phyloP scores from a whole-genome alignment of 2,797 vertebrate species.

The Yasuhikotakia modesta region DNA sequence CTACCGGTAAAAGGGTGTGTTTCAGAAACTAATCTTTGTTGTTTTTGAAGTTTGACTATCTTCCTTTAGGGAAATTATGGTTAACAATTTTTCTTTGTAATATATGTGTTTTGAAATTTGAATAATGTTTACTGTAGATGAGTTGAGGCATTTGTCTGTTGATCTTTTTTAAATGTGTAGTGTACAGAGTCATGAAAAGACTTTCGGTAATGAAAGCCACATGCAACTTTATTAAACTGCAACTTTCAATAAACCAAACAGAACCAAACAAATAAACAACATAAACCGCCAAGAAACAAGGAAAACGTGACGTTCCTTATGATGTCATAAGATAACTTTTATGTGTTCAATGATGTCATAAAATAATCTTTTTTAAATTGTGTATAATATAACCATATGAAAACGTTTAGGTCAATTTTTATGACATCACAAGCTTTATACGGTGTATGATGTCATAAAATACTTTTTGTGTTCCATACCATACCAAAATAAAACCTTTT shows the following conservation, averaged over 20 bases:
- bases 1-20: background rate
- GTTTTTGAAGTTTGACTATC: background rate
- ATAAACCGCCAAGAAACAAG: background rate
- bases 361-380: background rate
- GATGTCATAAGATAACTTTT: too few relatives aligned
- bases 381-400: background rate
- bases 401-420: background rate
- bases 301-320: background rate
- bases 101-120: background rate
- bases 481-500: background rate
- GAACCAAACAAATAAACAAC: too few relatives aligned
- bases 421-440: background rate
- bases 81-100: background rate
- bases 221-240: too few relatives aligned
- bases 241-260: too few relatives aligned
- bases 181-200: too few relatives aligned
- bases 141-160: background rate
- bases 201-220: too few relatives aligned
- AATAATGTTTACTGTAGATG: background rate
- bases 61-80: background rate
- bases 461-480: background rate
- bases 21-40: slow-evolving; percentile 4
- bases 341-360: background rate
- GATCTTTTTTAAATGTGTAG: background rate
- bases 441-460: too few relatives aligned